Conservation (phyloP, 2,888 invertebrate species). For the Buathra laborator region DNA sequence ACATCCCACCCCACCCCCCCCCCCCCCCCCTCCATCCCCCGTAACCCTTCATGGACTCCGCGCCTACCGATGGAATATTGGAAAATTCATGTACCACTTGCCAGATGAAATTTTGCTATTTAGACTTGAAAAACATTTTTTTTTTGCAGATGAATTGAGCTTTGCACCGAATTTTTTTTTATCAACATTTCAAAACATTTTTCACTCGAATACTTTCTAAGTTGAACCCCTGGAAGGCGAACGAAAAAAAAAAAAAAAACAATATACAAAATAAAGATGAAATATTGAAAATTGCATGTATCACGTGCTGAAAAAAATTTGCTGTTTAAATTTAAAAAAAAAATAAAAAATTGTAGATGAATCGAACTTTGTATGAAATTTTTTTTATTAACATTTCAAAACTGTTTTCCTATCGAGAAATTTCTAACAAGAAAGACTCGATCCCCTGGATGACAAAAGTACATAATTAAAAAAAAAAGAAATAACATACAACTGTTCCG, state of each 20-base stretch:
- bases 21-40: no score
- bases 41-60: neutral
- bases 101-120: neutral
- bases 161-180: neutral
- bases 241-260: neutral
- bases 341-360: no score
- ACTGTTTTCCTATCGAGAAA: no score
- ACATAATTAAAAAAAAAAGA: neutral
- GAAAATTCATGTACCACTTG: neutral
- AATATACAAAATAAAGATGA: no score
- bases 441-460: no score
- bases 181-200: neutral
- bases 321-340: no score
- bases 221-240: neutral
- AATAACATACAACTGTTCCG: neutral
- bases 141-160: neutral
- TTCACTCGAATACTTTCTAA: neutral
- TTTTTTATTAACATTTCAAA: no score
- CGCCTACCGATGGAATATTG: neutral
- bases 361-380: no score
- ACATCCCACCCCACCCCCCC: neutral
- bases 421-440: no score
- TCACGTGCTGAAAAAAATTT: no score
- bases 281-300: no score
- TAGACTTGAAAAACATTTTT: neutral